Conservation (phyloP, 2,797 vertebrate genomes). For the Molossus molossus region DNA sequence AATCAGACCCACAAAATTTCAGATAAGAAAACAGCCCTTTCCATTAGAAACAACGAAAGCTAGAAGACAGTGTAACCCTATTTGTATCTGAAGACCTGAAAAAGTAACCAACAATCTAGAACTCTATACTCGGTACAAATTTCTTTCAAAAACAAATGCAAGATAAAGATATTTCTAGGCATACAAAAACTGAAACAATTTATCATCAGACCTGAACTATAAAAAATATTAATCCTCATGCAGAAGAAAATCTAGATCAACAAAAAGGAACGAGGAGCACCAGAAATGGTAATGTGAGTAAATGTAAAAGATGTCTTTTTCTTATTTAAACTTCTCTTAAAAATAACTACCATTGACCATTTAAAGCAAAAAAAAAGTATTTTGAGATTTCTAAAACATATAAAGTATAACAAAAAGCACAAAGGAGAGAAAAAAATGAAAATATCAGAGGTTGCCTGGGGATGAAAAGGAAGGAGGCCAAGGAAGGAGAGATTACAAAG, state of each 20-base stretch:
- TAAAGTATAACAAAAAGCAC: not conserved
- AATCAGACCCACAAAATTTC: not conserved
- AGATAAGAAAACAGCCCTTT: not conserved
- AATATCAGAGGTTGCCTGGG: not conserved
- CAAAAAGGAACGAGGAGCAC: not conserved
- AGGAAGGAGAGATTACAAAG: not conserved
- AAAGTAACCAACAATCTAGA: not conserved
- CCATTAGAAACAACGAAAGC: conserved; percentile 5
- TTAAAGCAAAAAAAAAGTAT: conserved; percentile 10
- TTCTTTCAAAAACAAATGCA: not conserved
- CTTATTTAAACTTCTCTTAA: not conserved
- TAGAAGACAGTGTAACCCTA: not conserved
- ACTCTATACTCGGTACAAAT: not conserved
- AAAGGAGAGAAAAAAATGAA: not conserved
- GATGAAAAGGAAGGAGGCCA: not conserved
- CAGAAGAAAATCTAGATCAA: not conserved
- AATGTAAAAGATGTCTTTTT: not conserved
- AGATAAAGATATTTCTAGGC: not conserved
- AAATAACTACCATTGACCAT: not conserved
- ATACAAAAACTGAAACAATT: not conserved
- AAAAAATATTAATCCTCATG: not conserved
- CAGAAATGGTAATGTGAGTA: not conserved
- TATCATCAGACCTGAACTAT: not conserved
- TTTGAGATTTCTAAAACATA: not conserved
- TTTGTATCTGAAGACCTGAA: not conserved